Percentiles rank a stretch among this genome's conserved stretches.
Conservation (phyloP, 2,113 vertebrate species). For the Turnix velox region DNA sequence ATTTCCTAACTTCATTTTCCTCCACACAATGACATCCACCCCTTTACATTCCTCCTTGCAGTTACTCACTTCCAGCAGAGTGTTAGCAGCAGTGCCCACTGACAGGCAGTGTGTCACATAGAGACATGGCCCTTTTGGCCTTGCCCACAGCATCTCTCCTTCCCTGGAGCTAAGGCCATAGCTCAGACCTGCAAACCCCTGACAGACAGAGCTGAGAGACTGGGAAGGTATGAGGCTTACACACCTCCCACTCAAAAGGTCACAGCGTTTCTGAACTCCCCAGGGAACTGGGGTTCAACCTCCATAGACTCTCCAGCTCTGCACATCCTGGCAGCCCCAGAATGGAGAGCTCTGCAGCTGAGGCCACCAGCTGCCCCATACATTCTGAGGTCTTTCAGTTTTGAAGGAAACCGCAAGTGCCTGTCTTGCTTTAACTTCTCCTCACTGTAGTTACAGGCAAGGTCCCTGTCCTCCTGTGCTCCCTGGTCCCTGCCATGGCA, state of each 20-base stretch:
- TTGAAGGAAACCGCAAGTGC: background rate
- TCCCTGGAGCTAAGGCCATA: background rate
- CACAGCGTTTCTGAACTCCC: background rate
- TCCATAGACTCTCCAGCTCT: fast-evolving
- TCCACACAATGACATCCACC: background rate
- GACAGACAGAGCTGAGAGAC: background rate
- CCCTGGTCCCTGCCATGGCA: background rate
- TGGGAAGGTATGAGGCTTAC: background rate
- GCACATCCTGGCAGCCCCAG: fast-evolving
- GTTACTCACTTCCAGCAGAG: background rate
- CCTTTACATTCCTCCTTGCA: background rate
- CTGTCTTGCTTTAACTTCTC: background rate
- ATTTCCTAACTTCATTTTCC: background rate
- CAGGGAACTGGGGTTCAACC: background rate
- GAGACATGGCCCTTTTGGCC: background rate
- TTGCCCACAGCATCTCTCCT: background rate
- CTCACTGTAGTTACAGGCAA: background rate
- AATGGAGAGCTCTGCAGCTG: background rate
- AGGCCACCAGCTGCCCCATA: background rate
- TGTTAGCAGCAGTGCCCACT: background rate
- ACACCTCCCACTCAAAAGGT: background rate
- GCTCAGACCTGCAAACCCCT: background rate
- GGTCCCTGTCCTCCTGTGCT: background rate
- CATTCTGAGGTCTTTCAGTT: background rate
- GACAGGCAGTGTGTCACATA: fast-evolving